Conservation (phyloP, 2,797 vertebrate species). For the Botia kubotai region DNA sequence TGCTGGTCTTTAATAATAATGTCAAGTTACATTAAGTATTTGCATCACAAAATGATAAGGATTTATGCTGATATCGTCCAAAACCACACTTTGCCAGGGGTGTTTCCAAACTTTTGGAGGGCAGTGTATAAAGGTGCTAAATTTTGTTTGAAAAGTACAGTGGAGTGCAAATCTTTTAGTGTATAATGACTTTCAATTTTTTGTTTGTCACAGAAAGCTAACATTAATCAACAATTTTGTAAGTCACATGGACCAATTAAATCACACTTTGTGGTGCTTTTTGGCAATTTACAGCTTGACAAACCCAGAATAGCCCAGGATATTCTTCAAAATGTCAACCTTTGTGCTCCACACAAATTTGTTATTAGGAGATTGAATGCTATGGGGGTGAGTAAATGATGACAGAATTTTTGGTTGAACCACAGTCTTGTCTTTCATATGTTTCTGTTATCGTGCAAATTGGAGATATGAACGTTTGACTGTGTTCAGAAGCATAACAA, state of each 20-base stretch:
- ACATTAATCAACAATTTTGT: neutral
- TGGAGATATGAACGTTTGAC: conserved; percentile 1
- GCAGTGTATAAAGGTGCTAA: neutral
- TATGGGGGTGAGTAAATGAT: neutral
- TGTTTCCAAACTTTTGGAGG: too few species aligned
- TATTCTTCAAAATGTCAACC: neutral
- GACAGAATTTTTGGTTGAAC: neutral
- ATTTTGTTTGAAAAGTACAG: neutral
- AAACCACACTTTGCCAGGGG: too few species aligned
- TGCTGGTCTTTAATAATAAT: too few species aligned
- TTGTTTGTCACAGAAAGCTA: neutral
- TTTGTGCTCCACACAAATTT: neutral
- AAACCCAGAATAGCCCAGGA: neutral
- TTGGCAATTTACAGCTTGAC: neutral
- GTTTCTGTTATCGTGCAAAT: neutral
- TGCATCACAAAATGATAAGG: too few species aligned
- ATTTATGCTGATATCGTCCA: too few species aligned
- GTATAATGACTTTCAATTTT: neutral
- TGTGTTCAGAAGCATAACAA: neutral
- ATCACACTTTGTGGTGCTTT: neutral
- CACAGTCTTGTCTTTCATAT: neutral
- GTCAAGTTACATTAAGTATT: too few species aligned
- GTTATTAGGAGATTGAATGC: neutral
- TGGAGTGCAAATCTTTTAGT: neutral
- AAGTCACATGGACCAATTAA: neutral